Conservation (phyloP, 2,113 vertebrate genomes). For the Ellobius talpinus region DNA sequence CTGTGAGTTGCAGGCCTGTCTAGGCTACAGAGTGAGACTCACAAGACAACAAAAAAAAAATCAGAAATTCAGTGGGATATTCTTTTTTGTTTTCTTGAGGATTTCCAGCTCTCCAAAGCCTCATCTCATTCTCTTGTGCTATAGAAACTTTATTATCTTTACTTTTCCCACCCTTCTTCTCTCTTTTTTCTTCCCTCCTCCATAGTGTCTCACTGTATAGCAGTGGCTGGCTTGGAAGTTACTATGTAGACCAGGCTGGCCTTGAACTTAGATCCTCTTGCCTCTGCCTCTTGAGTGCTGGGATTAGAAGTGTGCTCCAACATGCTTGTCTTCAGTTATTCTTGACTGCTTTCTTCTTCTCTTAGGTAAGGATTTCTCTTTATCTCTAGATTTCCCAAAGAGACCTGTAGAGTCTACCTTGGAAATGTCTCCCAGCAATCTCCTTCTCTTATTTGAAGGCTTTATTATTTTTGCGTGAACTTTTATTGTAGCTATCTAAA, state of each 20-base stretch:
- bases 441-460: neutral
- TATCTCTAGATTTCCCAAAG: neutral
- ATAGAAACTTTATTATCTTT: neutral
- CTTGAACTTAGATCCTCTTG: neutral
- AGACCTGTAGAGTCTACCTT: neutral
- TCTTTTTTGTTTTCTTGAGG: neutral
- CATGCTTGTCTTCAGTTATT: neutral
- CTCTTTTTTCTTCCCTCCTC: neutral
- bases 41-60: neutral
- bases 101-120: neutral
- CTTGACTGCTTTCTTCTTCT: neutral
- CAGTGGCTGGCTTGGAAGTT: neutral
- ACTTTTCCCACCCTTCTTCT: neutral
- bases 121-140: neutral
- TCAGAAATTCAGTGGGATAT: neutral
- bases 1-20: neutral
- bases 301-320: neutral
- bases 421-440: neutral
- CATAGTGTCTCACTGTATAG: neutral
- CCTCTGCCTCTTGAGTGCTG: neutral
- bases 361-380: neutral
- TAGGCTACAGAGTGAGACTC: neutral
- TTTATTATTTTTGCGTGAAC: neutral
- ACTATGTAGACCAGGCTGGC: neutral
- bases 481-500: neutral